These are phyloP conservation scores for Clarias gariepinus DNA, from an alignment of 2,113 vertebrate species.

Conservation along the genomic window DNA sequence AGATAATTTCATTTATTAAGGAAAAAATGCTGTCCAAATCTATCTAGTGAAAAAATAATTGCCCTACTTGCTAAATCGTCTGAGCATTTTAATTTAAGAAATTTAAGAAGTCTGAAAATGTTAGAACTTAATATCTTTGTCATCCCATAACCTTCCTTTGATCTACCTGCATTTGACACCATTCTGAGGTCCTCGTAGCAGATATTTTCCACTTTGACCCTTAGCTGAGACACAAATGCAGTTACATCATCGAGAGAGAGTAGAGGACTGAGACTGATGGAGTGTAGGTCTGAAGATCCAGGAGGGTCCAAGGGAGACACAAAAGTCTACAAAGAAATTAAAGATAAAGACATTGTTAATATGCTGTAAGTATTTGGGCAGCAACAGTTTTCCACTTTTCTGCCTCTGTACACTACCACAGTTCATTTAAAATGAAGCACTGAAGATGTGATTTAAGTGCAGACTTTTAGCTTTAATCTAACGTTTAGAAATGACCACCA, in stretches of 20 bases:
- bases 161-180: constrained; percentile 14
- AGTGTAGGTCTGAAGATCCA: background rate
- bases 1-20: too few relatives aligned
- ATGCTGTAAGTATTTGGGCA: background rate
- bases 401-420: too few relatives aligned
- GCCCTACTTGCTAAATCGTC: too few relatives aligned
- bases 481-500: too few relatives aligned
- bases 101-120: too few relatives aligned
- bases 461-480: too few relatives aligned
- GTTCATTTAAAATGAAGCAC: too few relatives aligned
- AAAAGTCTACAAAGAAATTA: background rate
- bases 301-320: background rate
- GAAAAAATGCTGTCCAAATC: too few relatives aligned
- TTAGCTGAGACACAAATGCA: constrained; percentile 22
- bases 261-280: background rate
- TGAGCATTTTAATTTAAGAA: too few relatives aligned
- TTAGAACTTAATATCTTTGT: background rate
- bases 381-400: too few relatives aligned
- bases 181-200: constrained; percentile 5
- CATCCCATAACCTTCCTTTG: background rate
- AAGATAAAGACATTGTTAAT: background rate
- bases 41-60: too few relatives aligned
- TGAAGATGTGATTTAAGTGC: too few relatives aligned
- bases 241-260: constrained; percentile 11
- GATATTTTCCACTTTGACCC: background rate